Evolutionary conservation across 2,888 invertebrate species (phyloP).

Genomic region (Heteromurus nitidus): DNA sequence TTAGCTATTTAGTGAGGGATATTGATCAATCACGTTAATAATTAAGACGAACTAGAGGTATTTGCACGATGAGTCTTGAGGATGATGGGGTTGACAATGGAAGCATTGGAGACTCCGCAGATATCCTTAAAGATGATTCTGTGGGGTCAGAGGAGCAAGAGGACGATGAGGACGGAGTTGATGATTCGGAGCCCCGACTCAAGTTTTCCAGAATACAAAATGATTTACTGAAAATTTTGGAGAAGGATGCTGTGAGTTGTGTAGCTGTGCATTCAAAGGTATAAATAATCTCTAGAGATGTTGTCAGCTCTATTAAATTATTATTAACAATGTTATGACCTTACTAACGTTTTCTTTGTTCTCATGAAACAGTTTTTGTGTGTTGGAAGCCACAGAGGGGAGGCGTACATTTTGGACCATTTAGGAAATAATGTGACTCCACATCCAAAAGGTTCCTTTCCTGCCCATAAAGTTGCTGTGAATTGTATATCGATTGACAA

Average conservation of each 20-base stretch:
- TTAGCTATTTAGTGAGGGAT: too few species aligned
- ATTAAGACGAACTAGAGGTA: too few species aligned
- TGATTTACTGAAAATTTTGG: constrained; percentile 88
- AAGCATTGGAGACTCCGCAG: constrained; percentile 67
- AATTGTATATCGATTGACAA: constrained; percentile 96
- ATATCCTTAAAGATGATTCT: constrained; percentile 59
- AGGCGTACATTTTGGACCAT: constrained; percentile 92
- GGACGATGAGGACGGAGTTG: constrained; percentile 75
- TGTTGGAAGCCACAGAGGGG: constrained; percentile 93
- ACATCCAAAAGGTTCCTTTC: constrained; percentile 67
- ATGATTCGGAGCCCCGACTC: constrained; percentile 88
- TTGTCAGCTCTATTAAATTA: too few species aligned
- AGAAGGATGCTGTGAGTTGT: constrained; percentile 92
- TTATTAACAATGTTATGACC: too few species aligned
- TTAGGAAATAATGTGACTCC: constrained; percentile 85
- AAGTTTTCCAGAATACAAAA: constrained; percentile 93
- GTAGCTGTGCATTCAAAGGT: constrained; percentile 95
- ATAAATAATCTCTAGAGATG: not conserved
- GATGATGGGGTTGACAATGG: constrained; percentile 65
- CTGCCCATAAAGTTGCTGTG: constrained; percentile 84
- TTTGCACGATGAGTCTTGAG: constrained; percentile 62
- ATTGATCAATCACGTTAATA: too few species aligned
- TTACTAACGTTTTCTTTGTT: too few species aligned
- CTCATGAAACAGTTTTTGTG: constrained; percentile 85
- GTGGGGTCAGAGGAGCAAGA: constrained; percentile 64